Base-by-base conservation (phyloP, 2,113 vertebrate genomes). In the Phrynocephalus versicolor region DNA sequence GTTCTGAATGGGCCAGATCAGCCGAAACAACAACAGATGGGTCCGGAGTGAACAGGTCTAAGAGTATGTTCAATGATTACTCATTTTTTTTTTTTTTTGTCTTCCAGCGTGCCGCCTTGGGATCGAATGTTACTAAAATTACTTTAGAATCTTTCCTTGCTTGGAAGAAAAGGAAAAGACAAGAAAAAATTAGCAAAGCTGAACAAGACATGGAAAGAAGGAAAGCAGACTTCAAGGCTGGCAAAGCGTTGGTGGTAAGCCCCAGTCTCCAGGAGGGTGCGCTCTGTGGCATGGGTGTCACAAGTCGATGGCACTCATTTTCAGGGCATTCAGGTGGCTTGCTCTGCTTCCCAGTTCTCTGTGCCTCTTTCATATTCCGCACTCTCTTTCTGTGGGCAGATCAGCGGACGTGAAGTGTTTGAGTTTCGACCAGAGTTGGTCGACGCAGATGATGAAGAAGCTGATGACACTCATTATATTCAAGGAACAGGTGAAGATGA, bases 131-230 rank as follows among this genome's bases (percentile, higher is more conserved):
- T 92, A 99, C 98, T 80, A 98, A 98, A 93, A 99, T 99, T 94
- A 99, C 99, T 51, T 95, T 99, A 96, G 99, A 99, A 91, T 98
- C 98, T 79, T 99, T 99, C 93, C 97, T 99, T 94, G 97, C 98
- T 2, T 99, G 99, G 99, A 99, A 99, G 92, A 99, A 98, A 96
- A 98, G 98, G 93, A 99, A 99, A 97, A 97, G 98, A 97, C 97
- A 99, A 97, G 98, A 99, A 89, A 99, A 98, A 93, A 97, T 98
- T 73, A 95, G 96, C 82, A 99, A 97, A 92, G 97, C 97, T 33
- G 96, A 96, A 30, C 97, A 98, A 94, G 98, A 99, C 90, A 96
- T 99, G 97, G 99, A 99, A 95, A 98, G 97, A 93, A 98, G 98
- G 89, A 99, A 98, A 95, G 98, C 99, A 0, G 99, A 99, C 87